These are phyloP conservation scores for Gambelia wislizenii DNA, from an alignment of 2,797 vertebrate species.

Conservation along the genomic window DNA sequence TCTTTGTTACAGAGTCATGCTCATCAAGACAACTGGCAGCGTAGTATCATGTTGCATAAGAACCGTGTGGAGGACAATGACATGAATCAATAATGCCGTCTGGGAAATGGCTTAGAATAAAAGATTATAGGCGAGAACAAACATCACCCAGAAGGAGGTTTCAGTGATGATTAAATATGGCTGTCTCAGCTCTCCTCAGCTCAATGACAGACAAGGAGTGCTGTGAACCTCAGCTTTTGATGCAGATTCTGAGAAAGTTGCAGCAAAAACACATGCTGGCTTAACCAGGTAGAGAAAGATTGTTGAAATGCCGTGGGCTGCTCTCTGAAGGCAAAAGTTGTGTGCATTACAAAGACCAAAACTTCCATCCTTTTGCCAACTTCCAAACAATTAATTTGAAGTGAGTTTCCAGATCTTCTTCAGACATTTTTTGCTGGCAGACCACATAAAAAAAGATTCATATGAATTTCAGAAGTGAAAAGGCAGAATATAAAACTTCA, in stretches of 20 bases:
- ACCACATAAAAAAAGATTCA: slow-evolving; percentile 9
- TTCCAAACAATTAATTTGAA: neutral
- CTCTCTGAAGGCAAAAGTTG: slow-evolving; percentile 77
- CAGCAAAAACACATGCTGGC: slow-evolving; percentile 39
- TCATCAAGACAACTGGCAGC: slow-evolving; percentile 30
- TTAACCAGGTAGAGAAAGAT: slow-evolving; percentile 20
- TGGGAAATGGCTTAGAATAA: slow-evolving; percentile 73
- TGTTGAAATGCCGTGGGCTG: slow-evolving; percentile 71
- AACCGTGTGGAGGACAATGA: slow-evolving; percentile 51
- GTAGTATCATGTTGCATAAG: slow-evolving; percentile 50
- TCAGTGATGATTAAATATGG: slow-evolving; percentile 69
- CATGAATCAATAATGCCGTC: slow-evolving; percentile 69
- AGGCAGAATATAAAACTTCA: neutral
- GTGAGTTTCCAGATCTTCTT: neutral
- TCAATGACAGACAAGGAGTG: slow-evolving; percentile 66
- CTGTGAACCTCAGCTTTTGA: slow-evolving; percentile 61
- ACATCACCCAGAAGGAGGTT: slow-evolving; percentile 64
- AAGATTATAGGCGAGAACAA: slow-evolving; percentile 66
- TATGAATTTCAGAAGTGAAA: neutral
- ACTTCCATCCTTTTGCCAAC: neutral
- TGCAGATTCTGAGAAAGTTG: slow-evolving; percentile 58
- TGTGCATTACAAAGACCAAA: slow-evolving; percentile 41
- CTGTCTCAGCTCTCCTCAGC: slow-evolving; percentile 64
- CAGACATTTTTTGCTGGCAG: slow-evolving; percentile 15
- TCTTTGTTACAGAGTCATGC: neutral